These are phyloP conservation scores for Phrynocephalus forsythii DNA, from an alignment of 2,797 vertebrate genomes.

Conservation along the genomic window DNA sequence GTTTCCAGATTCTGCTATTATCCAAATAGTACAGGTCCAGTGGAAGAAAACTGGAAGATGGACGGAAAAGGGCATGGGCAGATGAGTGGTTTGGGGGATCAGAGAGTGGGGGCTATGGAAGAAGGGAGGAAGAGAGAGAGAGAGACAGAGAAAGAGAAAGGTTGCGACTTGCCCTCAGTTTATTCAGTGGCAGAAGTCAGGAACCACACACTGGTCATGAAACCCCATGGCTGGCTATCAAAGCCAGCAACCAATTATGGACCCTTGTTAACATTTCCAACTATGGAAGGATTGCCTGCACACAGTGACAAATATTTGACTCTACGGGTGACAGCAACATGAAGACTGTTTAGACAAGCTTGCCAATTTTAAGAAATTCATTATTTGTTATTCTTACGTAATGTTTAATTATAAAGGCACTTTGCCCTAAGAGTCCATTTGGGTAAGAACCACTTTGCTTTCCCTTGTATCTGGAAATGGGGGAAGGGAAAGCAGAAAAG, in stretches of 20 bases:
- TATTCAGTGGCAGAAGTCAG: not conserved
- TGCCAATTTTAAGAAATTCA: not conserved
- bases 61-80: not conserved
- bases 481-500: conserved; percentile 34
- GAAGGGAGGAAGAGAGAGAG: not conserved
- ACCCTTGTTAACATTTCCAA: not conserved
- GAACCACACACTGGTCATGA: not conserved
- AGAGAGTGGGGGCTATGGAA: not conserved
- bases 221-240: not conserved
- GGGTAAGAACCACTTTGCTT: not conserved
- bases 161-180: not conserved
- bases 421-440: not conserved
- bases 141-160: not conserved
- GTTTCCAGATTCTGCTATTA: not conserved
- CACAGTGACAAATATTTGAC: not conserved
- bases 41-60: not conserved
- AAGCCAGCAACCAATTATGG: not conserved
- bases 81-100: not conserved
- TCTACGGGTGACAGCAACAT: not conserved
- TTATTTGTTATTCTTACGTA: not conserved
- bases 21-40: not conserved
- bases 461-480: conserved; percentile 37
- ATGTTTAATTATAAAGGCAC: not conserved
- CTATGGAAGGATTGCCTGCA: not conserved
- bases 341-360: not conserved